phyloP scores from a whole-genome alignment of 2,888 invertebrate species.

The Mythimna vitellina region DNA sequence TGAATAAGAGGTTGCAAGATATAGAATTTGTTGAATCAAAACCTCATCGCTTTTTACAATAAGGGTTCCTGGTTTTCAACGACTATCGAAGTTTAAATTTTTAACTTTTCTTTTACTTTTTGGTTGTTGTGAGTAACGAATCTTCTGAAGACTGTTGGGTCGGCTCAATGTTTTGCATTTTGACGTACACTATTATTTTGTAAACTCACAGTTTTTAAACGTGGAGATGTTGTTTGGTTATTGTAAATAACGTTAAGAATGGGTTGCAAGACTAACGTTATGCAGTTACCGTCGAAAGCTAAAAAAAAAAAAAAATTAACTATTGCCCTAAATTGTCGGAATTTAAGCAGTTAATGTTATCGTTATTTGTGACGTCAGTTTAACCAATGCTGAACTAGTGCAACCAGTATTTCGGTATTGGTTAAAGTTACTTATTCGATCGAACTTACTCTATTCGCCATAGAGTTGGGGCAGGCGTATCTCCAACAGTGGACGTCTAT shows the following conservation, averaged over 20 bases:
- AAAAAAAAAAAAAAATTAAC: too few relatives aligned
- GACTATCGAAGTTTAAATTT: constrained; percentile 22
- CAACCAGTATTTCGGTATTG: too few relatives aligned
- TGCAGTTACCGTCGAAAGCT: too few relatives aligned
- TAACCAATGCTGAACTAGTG: too few relatives aligned
- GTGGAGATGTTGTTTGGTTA: constrained; percentile 26
- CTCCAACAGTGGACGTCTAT: too few relatives aligned
- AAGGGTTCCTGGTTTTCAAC: constrained; percentile 22
- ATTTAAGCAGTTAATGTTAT: too few relatives aligned
- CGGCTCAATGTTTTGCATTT: constrained; percentile 63
- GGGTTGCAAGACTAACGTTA: too few relatives aligned
- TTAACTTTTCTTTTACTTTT: constrained; percentile 21
- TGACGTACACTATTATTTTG: constrained; percentile 33
- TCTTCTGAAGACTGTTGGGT: constrained; percentile 24
- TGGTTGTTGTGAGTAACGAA: constrained; percentile 25
- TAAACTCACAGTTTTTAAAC: constrained; percentile 48
- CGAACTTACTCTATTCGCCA: too few relatives aligned
- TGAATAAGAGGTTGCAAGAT: constrained; percentile 27
- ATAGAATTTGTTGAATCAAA: constrained; percentile 6
- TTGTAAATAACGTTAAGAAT: neutral
- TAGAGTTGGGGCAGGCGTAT: too few relatives aligned
- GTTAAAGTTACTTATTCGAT: too few relatives aligned
- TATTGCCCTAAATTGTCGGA: too few relatives aligned
- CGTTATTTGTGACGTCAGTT: too few relatives aligned
- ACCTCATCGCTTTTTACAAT: neutral